phyloP scores from a whole-genome alignment of 2,888 invertebrate species.

The Aphodius sticticus region DNA sequence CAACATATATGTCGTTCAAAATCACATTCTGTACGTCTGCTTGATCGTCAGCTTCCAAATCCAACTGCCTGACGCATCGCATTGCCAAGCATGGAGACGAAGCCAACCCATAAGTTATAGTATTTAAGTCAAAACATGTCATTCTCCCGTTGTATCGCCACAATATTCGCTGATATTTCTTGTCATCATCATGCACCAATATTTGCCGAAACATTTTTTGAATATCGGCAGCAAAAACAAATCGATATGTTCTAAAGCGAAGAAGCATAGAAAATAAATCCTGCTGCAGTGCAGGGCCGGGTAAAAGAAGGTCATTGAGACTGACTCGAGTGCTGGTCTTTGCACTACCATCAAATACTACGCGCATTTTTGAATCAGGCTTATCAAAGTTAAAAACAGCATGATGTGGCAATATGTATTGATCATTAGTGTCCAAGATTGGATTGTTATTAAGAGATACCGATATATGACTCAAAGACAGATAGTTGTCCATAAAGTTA shows the following conservation, averaged over 20 bases:
- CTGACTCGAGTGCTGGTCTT: constrained; percentile 23
- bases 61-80: too few relatives aligned
- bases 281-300: constrained; percentile 37
- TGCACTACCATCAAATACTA: constrained; percentile 38
- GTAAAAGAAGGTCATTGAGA: constrained; percentile 35
- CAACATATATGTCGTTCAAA: too few relatives aligned
- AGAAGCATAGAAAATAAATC: constrained; percentile 41
- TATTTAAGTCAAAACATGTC: constrained; percentile 31
- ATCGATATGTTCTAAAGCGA: constrained; percentile 38
- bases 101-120: too few relatives aligned
- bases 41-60: too few relatives aligned
- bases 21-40: too few relatives aligned
- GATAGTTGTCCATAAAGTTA: background rate
- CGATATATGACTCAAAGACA: background rate
- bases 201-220: constrained; percentile 44
- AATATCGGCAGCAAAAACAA: constrained; percentile 39
- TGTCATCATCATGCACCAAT: constrained; percentile 33
- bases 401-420: constrained; percentile 34
- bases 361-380: constrained; percentile 32
- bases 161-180: constrained; percentile 40
- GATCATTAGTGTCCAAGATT: background rate
- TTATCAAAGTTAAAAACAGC: constrained; percentile 26
- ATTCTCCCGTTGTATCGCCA: constrained; percentile 37
- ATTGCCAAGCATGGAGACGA: too few relatives aligned
- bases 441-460: constrained; percentile 9